Percentiles rank a stretch among this genome's conserved stretches.
phyloP scores from a whole-genome alignment of 2,113 vertebrate species.

The Hypocryptadius cinnamomeus region DNA sequence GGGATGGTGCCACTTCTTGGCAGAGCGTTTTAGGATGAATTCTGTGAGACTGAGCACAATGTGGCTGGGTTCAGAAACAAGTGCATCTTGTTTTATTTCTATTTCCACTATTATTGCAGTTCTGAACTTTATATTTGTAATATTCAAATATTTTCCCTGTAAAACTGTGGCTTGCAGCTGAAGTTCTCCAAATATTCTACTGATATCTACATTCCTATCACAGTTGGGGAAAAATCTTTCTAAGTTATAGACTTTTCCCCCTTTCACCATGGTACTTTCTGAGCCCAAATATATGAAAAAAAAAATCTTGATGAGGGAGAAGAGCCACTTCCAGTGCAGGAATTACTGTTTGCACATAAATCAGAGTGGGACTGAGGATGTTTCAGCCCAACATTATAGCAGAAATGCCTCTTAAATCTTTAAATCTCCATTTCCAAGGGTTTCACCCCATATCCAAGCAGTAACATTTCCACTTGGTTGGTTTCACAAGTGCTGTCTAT shows the following conservation, averaged over 20 bases:
- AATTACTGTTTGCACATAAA: background rate
- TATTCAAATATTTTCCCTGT: background rate
- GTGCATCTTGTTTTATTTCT: background rate
- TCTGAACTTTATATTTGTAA: background rate
- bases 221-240: background rate
- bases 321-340: background rate
- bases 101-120: background rate
- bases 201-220: background rate
- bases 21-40: background rate
- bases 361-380: background rate
- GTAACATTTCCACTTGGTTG: background rate
- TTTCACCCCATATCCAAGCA: background rate
- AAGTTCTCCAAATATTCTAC: background rate
- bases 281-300: background rate
- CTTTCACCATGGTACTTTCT: background rate
- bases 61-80: background rate
- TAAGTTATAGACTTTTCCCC: background rate
- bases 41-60: accelerated
- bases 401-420: background rate
- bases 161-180: background rate
- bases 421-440: background rate
- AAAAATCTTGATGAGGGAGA: background rate
- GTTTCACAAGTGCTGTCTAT: background rate
- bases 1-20: background rate
- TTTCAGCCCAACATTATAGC: background rate